These are phyloP conservation scores for Tachina grossa DNA, from an alignment of 2,888 invertebrate genomes.

Conservation along the genomic window DNA sequence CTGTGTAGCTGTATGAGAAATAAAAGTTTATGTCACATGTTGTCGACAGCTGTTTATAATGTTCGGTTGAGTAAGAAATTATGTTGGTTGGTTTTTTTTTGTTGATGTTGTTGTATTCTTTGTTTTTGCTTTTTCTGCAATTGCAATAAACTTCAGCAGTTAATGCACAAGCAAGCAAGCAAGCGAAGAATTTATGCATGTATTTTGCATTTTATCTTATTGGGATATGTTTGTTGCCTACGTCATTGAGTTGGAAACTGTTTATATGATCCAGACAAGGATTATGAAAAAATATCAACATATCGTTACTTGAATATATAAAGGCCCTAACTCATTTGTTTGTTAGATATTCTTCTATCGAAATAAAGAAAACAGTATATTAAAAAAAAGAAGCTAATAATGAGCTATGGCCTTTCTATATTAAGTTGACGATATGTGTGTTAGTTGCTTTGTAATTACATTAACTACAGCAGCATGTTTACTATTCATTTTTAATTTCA, in stretches of 20 bases:
- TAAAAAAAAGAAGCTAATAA: too few species aligned
- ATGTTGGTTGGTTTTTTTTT: conserved; percentile 23
- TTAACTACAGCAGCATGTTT: too few species aligned
- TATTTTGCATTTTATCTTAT: conserved; percentile 20
- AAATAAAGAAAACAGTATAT: too few species aligned
- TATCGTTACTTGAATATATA: neutral
- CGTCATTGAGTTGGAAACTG: conserved; percentile 44
- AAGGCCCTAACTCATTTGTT: too few species aligned
- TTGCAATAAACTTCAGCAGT: conserved; percentile 66
- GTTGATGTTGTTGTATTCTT: neutral
- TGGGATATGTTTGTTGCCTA: conserved; percentile 11
- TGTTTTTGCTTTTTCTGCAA: conserved; percentile 38
- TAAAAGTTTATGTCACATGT: conserved; percentile 60
- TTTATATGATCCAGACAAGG: conserved; percentile 43
- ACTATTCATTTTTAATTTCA: too few species aligned
- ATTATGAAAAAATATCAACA: conserved; percentile 15
- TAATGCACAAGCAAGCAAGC: conserved; percentile 63
- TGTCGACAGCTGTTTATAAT: conserved; percentile 68
- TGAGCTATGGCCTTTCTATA: neutral
- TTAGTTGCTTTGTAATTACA: too few species aligned
- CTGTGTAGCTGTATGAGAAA: conserved; percentile 41
- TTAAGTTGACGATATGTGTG: too few species aligned
- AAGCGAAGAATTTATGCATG: conserved; percentile 56
- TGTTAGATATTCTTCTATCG: too few species aligned
- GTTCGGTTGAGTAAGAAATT: conserved; percentile 60